These are phyloP conservation scores for Drosophila leonis DNA, from an alignment of 2,888 invertebrate genomes.

Conservation along the genomic window DNA sequence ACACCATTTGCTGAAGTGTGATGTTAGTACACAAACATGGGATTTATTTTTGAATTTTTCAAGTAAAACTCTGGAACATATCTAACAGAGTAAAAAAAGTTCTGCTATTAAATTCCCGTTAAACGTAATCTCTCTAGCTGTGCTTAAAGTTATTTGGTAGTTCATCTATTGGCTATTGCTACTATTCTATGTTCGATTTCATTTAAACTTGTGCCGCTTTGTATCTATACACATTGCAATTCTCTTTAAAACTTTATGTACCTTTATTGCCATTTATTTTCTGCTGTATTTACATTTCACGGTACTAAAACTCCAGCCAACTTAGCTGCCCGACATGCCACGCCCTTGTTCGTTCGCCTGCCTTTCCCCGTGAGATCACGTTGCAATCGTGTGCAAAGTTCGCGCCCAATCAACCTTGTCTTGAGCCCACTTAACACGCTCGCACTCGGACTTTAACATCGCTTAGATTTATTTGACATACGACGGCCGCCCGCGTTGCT, in stretches of 20 bases:
- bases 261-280: constrained; percentile 5
- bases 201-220: neutral
- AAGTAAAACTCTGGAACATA: neutral
- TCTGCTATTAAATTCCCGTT: neutral
- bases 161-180: neutral
- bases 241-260: neutral
- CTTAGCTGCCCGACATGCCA: neutral
- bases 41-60: neutral
- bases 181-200: neutral
- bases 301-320: constrained; percentile 6
- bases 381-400: constrained; percentile 49
- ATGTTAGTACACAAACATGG: neutral
- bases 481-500: constrained; percentile 3
- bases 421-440: constrained; percentile 75
- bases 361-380: neutral
- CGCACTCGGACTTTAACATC: constrained; percentile 60
- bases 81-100: neutral
- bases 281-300: constrained; percentile 36
- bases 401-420: constrained; percentile 76
- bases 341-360: neutral
- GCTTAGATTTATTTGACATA: constrained; percentile 71
- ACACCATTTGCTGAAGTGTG: neutral
- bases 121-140: neutral
- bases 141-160: neutral
- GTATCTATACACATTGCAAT: neutral